Evolutionary conservation across 2,888 invertebrate genomes (phyloP), one percentile per base, ranked within the genome.

Genomic region (Onchidella celtica): DNA sequence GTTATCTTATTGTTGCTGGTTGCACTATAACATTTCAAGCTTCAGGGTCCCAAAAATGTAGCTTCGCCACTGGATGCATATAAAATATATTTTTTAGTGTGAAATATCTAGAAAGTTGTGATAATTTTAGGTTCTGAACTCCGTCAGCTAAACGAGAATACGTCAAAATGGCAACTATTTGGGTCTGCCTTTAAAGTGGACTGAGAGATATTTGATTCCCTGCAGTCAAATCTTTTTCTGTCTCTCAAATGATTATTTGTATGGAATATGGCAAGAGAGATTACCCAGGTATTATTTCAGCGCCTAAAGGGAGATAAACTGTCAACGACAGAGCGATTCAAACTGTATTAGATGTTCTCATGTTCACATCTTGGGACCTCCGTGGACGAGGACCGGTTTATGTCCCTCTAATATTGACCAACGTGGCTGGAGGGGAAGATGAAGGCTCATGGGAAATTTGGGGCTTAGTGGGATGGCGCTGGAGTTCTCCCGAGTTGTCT

Each of bases 261-360:
- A 40, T 40, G 34, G 47, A 40, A 40, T 29, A 47, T 40, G 65
- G 63, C 75, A 63, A 75, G 65, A 65, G 75, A 68, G 68, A 68
- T 32, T 36, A 66, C 4, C 68, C 77, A 77, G 66, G 55, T 77
- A 77, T 77, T 77, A 57, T 66, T 68, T 77, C n/a, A 77, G 11
- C 29, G 36, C 24, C 68, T 66, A 57, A 77, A 36, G 77, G 77
- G 77, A 77, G 77, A 66, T 63, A 63, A 77, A 40, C 66, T 65
- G 65, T 57, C 77, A 36, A 47, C 65, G 55, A 55, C 24, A 21
- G 47, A 29, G 29, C 63, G 27, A 63, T 38, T 21, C 47, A 40
- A 65, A 75, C 40, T 63, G 63, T 47, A n/a, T 40, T 75, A 34
- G 27, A 29, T 11, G 3, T 29, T 27, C 29, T 47, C 65, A 21